Evolutionary conservation across 1,140 invertebrate species (phyloP).

Genomic region (Brachionus asplanchnoidis): DNA sequence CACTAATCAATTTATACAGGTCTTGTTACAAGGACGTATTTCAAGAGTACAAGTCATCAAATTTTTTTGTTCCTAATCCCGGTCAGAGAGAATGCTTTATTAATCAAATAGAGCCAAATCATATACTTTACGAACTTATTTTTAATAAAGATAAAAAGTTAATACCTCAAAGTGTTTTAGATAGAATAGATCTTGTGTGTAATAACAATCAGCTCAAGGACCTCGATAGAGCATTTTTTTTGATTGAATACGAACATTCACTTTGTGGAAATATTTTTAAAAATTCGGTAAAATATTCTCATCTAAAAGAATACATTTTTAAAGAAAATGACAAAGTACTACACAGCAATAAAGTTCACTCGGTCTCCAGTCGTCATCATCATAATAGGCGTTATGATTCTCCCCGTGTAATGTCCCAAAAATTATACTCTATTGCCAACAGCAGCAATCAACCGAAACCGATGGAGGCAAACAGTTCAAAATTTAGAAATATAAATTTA

Average conservation of each 20-base stretch:
- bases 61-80: not conserved
- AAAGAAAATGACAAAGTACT: not conserved
- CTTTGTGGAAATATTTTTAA: not conserved
- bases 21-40: constrained; percentile 8
- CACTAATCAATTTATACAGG: not conserved
- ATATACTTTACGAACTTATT: not conserved
- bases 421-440: not conserved
- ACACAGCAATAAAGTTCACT: not conserved
- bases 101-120: not conserved
- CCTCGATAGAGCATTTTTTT: not conserved
- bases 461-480: not conserved
- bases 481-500: not conserved
- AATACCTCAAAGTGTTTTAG: not conserved
- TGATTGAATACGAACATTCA: not conserved
- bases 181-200: not conserved
- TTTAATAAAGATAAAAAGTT: not conserved
- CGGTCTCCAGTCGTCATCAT: not conserved
- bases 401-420: not conserved
- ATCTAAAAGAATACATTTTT: not conserved
- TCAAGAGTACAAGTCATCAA: not conserved
- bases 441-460: not conserved
- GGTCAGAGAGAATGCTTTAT: not conserved
- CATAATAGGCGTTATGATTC: not conserved
- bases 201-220: not conserved
- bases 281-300: not conserved